Evolutionary conservation across 2,888 invertebrate species (phyloP).

Genomic region (Phoenoteleia sp.): DNA sequence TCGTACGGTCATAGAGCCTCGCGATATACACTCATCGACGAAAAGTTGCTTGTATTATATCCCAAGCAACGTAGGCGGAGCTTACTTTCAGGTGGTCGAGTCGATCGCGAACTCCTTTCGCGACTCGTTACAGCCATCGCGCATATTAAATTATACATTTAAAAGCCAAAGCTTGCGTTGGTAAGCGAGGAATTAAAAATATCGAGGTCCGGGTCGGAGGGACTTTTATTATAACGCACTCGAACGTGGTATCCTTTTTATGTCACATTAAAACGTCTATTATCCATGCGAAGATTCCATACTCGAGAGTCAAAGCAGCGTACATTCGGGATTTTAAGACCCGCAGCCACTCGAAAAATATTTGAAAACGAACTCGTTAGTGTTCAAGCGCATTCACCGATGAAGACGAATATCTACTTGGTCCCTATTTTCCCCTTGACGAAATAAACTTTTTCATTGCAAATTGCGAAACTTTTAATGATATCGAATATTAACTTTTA

Average conservation of each 20-base stretch:
- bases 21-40: background rate
- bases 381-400: constrained; percentile 9
- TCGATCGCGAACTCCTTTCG: constrained; percentile 40
- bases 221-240: constrained; percentile 29
- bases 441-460: constrained; percentile 13
- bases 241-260: constrained; percentile 22
- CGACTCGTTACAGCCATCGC: constrained; percentile 32
- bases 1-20: background rate
- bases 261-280: constrained; percentile 21
- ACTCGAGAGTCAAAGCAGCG: background rate
- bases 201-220: constrained; percentile 1
- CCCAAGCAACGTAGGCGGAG: constrained; percentile 42
- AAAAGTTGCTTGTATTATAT: background rate
- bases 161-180: constrained; percentile 27
- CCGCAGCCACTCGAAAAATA: background rate
- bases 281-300: background rate
- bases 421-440: background rate
- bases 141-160: constrained; percentile 47
- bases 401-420: background rate
- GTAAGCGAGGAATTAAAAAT: constrained; percentile 26
- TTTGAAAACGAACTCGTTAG: constrained; percentile 23
- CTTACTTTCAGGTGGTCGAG: constrained; percentile 45
- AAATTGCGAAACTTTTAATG: constrained; percentile 46
- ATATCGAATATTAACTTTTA: constrained; percentile 43
- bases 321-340: background rate